phyloP scores from a whole-genome alignment of 2,888 invertebrate genomes.

The Zygothrica quintamaculata region DNA sequence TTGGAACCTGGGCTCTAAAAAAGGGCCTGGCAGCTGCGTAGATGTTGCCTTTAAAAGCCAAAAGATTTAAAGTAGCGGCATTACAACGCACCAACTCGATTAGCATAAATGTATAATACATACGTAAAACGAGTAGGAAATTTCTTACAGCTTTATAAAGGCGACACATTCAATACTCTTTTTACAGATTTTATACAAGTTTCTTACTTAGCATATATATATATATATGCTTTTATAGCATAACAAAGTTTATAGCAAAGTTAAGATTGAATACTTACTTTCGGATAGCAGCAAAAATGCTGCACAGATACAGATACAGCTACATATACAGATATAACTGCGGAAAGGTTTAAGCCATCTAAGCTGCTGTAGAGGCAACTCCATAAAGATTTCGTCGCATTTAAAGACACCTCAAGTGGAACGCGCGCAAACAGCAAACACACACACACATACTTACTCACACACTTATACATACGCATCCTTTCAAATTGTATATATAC shows the following conservation, averaged over 20 bases:
- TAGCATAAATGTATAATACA: constrained; percentile 80
- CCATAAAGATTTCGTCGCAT: constrained; percentile 79
- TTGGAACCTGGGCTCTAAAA: constrained; percentile 44
- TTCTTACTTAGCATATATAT: no score
- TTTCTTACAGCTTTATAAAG: not conserved
- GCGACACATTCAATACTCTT: constrained; percentile 8
- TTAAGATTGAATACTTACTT: no score
- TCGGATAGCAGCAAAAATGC: no score
- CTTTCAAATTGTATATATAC: constrained; percentile 21
- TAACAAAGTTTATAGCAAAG: no score
- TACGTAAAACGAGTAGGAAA: constrained; percentile 51
- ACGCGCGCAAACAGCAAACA: constrained; percentile 56
- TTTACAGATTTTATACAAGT: no score
- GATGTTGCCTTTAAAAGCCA: constrained; percentile 72
- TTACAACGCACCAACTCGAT: constrained; percentile 76
- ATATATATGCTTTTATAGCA: no score
- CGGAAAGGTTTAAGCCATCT: constrained; percentile 34
- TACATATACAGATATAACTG: constrained; percentile 12
- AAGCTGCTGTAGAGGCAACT: constrained; percentile 52
- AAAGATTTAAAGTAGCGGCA: constrained; percentile 80
- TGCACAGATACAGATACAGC: constrained; percentile 38
- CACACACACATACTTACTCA: constrained; percentile 25
- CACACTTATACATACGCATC: constrained; percentile 24
- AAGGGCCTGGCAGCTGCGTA: constrained; percentile 68
- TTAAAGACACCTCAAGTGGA: constrained; percentile 80